Conservation (phyloP, 2,888 invertebrate genomes). For the Sericinus montela region DNA sequence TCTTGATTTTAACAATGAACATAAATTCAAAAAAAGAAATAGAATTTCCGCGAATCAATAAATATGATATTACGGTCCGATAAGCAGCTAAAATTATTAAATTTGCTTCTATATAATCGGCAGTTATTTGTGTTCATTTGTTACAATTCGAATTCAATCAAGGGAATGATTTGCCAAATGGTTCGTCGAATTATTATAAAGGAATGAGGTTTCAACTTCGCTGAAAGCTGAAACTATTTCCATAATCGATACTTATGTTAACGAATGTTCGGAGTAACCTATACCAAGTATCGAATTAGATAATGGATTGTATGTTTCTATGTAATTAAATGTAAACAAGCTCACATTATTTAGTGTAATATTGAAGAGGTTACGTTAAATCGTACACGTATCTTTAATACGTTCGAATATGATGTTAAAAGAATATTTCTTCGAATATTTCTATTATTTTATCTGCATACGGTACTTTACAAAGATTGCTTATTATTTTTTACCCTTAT, state of each 20-base stretch:
- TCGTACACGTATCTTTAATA: too few species aligned
- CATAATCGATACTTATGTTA: slow-evolving; percentile 10
- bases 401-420: too few species aligned
- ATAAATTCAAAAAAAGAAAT: too few species aligned
- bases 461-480: slow-evolving; percentile 1
- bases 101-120: slow-evolving; percentile 32
- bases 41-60: slow-evolving; percentile 6
- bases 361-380: too few species aligned
- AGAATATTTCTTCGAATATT: too few species aligned
- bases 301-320: background rate
- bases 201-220: slow-evolving; percentile 22
- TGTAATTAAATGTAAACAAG: background rate
- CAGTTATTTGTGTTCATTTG: slow-evolving; percentile 27
- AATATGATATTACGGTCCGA: slow-evolving; percentile 17
- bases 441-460: background rate
- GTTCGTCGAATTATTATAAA: slow-evolving; percentile 17
- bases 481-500: slow-evolving; percentile 13
- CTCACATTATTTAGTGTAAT: too few species aligned
- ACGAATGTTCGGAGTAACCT: slow-evolving; percentile 6
- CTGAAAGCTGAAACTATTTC: slow-evolving; percentile 19
- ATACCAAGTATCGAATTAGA: slow-evolving; percentile 1
- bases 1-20: too few species aligned
- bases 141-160: slow-evolving; percentile 41
- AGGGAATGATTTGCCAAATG: slow-evolving; percentile 39
- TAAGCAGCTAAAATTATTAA: slow-evolving; percentile 29